Base-by-base conservation (phyloP, 2,797 vertebrate species). In the Botia almorhae region DNA sequence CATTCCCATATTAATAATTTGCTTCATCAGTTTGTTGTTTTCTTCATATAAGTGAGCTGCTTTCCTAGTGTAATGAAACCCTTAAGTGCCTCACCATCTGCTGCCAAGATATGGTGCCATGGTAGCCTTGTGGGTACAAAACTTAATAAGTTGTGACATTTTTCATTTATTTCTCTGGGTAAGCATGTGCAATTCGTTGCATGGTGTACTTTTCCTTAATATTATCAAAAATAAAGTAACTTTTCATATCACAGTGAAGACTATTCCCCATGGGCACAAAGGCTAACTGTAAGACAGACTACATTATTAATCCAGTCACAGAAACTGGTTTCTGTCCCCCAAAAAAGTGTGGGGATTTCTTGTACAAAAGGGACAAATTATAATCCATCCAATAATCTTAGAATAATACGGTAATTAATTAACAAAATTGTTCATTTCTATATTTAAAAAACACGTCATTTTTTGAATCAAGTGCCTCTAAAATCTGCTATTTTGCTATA, bases 61-160 rank as follows among this genome's bases (percentile, higher is more conserved):
- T 72, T 80, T 17, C 69, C 55, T 65, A 55, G 46, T 72, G 65
- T 56, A 72, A 80, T 72, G 39, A 72, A 80, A 63, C 69, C 14
- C 33, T 53, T 72, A 71, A 72, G 33, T 72, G 39, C 21, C 29
- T 19, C 46, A 29, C 48, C 77, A 72, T 78, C 68, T 64, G 76
- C 48, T 71, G 19, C 10, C 21, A 79, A 43, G 6, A 43, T 64
- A 53, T n/a, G 39, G 14, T 53, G 69, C 26, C 19, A 61, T 53
- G 29, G 36, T 53, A 51, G 76, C 68, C 78, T 80, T 73, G 33
- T 56, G 69, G 78, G 60, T 73, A 65, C 16, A 55, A 46, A 80
- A 65, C 33, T 21, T 79, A 79, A 79, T 72, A 79, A 63, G 29
- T 68, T 65, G 69, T 65, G 33, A 61, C 43, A 71, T 80, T 80